Evolutionary conservation across 2,113 vertebrate species (phyloP), one percentile per base, ranked within the genome.

Genomic region (Rutilus rutilus): DNA sequence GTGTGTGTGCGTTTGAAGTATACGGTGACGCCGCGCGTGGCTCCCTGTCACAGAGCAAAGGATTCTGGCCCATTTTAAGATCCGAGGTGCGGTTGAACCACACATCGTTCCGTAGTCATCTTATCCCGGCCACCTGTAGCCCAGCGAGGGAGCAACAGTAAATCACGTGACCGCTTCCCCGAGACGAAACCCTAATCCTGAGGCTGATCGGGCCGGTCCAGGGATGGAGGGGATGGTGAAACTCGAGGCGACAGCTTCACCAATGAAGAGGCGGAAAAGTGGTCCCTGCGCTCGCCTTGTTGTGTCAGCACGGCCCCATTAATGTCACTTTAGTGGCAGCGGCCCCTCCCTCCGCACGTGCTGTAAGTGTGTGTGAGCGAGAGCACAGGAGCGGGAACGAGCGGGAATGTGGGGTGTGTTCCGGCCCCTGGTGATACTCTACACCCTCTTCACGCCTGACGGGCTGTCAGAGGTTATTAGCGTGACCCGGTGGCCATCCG

Each of bases 291-390:
- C 93, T 91, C 94, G 84, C 91, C 92, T 93, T 93, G 92, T 93
- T 94, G 94, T 94, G 94, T 95, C 95, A 95, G 95, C 93, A 93
- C 82, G 93, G 93, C 87, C 93, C 95, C 93, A 95, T 96, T 96
- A 95, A 94, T 95, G 95, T 95, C 95, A 95, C 91, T 94, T 95
- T 94, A 93, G 93, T 92, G 92, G 86, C 21, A 88, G 86, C 86
- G 88, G 90, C 91, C 91, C 91, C 91, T 92, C 92, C 92, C 91
- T 89, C 91, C 89, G 83, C 90, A 85, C 25, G 2, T 64, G 50
- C 60, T 92, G 90, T 90, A 92, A 47, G 82, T 78, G 85, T 90
- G 87, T 45, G 54, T 62, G 23, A 30, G 88, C 89, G 84, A 6
- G 89, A 50, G 83, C 78, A 86, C 85, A 90, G 92, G 90, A 91